phyloP scores from a whole-genome alignment of 2,888 invertebrate species.

The Platerodrilus igneus region DNA sequence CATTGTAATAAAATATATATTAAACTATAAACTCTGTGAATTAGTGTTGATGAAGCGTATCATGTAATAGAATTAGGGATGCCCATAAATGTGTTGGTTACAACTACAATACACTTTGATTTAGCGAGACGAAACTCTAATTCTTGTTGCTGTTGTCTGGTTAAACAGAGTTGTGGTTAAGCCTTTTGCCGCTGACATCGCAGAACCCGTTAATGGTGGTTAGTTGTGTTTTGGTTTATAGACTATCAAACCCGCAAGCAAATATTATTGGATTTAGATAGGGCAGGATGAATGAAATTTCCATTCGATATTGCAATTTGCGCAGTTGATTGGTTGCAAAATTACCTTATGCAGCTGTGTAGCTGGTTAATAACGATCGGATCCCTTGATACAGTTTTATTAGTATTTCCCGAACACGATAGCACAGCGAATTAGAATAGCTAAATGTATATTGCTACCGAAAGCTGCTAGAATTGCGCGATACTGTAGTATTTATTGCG shows the following conservation, averaged over 20 bases:
- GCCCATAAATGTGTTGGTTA: no score
- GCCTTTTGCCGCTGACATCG: constrained; percentile 18
- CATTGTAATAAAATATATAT: no score
- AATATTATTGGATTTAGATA: constrained; percentile 18
- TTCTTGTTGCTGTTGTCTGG: constrained; percentile 10
- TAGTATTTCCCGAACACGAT: constrained; percentile 1
- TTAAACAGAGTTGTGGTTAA: constrained; percentile 17
- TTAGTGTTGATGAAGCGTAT: no score
- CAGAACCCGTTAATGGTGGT: constrained; percentile 11
- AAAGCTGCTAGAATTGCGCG: no score
- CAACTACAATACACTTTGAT: no score
- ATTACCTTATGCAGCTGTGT: constrained; percentile 11
- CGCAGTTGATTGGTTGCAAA: constrained; percentile 20
- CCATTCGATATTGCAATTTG: constrained; percentile 20
- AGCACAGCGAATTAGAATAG: no score
- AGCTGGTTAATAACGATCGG: neutral
- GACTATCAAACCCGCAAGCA: constrained; percentile 17
- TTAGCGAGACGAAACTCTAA: no score
- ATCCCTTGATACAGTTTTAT: neutral
- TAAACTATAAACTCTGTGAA: no score
- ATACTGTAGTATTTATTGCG: no score
- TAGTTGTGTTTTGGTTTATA: constrained; percentile 17
- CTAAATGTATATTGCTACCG: no score
- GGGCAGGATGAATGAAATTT: constrained; percentile 16
- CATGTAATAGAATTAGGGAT: no score